Evolutionary conservation across 35 echinoderm and acorn worm genomes (phyloP).

Genomic region (Ptychodera flava): DNA sequence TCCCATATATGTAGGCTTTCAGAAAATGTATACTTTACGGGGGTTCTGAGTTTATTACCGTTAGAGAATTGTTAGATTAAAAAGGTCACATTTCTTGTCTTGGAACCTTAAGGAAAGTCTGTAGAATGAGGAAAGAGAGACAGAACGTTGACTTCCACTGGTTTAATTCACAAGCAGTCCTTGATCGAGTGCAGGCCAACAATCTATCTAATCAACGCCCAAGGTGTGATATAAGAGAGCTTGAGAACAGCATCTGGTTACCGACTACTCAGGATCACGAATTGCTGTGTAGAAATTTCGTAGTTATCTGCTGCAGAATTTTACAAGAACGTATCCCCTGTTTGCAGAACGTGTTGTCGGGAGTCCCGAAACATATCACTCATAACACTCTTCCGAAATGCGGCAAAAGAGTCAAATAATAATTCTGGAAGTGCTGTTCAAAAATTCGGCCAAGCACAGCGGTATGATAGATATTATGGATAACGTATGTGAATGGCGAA

Average conservation of each 20-base stretch:
- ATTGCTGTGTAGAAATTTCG: neutral
- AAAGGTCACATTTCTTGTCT: too few species aligned
- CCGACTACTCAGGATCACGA: neutral
- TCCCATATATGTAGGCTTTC: too few species aligned
- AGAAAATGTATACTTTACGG: too few species aligned
- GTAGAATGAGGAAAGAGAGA: neutral
- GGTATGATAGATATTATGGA: neutral
- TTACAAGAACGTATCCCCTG: neutral
- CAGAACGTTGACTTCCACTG: neutral
- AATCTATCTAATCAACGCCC: neutral
- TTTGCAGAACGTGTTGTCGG: neutral
- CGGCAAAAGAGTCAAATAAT: neutral
- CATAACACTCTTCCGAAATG: neutral
- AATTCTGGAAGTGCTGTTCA: neutral
- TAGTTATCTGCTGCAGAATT: neutral
- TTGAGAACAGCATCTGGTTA: neutral
- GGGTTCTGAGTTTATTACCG: too few species aligned
- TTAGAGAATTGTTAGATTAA: too few species aligned
- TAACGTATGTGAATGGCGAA: neutral
- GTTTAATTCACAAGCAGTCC: neutral
- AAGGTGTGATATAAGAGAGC: neutral
- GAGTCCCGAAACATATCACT: neutral
- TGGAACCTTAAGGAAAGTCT: too few species aligned
- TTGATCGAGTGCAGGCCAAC: neutral
- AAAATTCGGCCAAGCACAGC: neutral